Conservation (phyloP, 2,113 vertebrate species). For the Corynorhinus townsendii region DNA sequence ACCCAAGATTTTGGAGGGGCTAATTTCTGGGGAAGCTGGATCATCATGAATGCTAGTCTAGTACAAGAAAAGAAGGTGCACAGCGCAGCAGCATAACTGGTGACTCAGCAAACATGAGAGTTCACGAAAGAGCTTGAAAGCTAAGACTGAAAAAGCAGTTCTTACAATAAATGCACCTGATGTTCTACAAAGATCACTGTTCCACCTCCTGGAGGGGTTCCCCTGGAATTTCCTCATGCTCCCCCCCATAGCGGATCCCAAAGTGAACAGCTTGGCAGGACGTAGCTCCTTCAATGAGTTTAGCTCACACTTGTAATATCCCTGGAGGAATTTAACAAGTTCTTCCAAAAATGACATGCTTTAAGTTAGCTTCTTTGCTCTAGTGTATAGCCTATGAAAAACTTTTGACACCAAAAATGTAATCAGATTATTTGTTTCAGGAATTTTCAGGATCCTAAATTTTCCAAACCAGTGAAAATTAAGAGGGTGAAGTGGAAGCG, state of each 20-base stretch:
- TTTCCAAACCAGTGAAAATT: neutral
- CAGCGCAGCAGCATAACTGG: neutral
- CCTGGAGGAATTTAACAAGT: neutral
- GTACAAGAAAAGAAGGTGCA: neutral
- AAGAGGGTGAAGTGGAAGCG: neutral
- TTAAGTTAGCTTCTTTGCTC: neutral
- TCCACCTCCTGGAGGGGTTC: neutral
- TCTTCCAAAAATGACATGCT: neutral
- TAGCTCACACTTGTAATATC: neutral
- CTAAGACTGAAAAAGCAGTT: neutral
- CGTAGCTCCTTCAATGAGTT: neutral
- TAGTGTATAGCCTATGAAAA: neutral
- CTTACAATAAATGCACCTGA: neutral
- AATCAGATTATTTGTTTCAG: neutral
- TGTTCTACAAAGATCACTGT: neutral
- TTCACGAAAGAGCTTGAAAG: neutral
- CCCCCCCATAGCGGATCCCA: rapidly evolving
- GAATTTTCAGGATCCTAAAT: neutral
- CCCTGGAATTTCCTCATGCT: neutral
- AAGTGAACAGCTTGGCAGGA: neutral
- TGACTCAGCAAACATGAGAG: neutral
- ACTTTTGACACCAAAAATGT: neutral
- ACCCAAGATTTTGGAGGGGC: slow-evolving; percentile 6
- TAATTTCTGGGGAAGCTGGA: slow-evolving; percentile 17
- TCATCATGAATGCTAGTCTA: neutral